phyloP scores from a whole-genome alignment of 2,888 invertebrate genomes.

The Eilema griseolum region DNA sequence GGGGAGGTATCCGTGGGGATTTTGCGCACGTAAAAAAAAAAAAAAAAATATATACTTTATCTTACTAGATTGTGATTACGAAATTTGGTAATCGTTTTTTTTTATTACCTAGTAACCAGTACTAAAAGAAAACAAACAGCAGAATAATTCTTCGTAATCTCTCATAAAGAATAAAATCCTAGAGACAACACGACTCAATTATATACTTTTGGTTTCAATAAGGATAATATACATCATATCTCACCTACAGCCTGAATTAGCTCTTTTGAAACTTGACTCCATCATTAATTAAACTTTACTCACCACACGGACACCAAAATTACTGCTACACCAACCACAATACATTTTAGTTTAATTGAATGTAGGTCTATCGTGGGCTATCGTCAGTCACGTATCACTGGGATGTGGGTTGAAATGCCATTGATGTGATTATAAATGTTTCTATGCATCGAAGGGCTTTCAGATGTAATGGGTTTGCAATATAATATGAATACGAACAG shows the following conservation, averaged over 20 bases:
- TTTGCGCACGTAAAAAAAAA: too few species aligned
- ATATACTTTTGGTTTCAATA: neutral
- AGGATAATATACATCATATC: neutral
- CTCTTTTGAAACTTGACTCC: constrained; percentile 28
- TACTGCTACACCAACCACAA: constrained; percentile 14
- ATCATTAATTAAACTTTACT: constrained; percentile 35
- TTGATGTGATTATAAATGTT: neutral
- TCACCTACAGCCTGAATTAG: constrained; percentile 5
- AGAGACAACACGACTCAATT: too few species aligned
- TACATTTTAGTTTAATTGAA: constrained; percentile 21
- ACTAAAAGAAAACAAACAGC: neutral
- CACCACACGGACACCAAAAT: constrained; percentile 26
- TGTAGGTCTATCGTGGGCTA: constrained; percentile 15
- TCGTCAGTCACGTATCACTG: constrained; percentile 8
- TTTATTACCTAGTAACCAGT: neutral
- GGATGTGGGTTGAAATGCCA: neutral
- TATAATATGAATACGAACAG: neutral
- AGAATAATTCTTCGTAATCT: too few species aligned
- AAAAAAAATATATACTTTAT: too few species aligned
- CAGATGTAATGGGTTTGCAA: neutral
- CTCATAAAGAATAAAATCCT: too few species aligned
- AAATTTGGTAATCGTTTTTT: neutral
- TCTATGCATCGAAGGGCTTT: neutral
- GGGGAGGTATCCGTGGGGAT: too few species aligned
- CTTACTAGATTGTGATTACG: neutral